phyloP scores from a whole-genome alignment of 2,888 invertebrate genomes.

The Cephus nigrinus region DNA sequence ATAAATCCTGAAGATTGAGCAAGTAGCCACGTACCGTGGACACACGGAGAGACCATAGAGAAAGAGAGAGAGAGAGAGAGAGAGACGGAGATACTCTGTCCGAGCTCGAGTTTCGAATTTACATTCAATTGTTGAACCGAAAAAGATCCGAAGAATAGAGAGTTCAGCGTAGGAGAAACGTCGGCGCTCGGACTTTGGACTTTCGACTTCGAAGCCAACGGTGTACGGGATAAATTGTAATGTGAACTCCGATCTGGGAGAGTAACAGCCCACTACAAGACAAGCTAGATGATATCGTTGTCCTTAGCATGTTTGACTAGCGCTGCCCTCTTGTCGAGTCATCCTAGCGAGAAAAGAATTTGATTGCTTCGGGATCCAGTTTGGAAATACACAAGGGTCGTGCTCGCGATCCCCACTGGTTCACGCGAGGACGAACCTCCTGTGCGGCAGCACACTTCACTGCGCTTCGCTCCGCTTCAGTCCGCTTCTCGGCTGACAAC shows the following conservation, averaged over 20 bases:
- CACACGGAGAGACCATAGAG: not conserved
- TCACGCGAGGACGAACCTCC: conserved; percentile 39
- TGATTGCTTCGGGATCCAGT: conserved; percentile 6
- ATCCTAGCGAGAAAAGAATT: conserved; percentile 24
- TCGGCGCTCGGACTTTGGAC: too few species aligned
- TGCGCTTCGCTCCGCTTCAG: too few species aligned
- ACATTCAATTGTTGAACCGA: too few species aligned
- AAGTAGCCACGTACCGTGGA: too few species aligned
- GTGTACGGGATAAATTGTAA: not conserved
- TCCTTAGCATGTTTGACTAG: conserved; percentile 5
- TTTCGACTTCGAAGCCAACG: not conserved
- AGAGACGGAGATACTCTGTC: not conserved
- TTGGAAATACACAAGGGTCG: conserved; percentile 4
- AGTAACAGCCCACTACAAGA: conserved; percentile 4
- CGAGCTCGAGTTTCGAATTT: not conserved
- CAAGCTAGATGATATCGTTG: conserved; percentile 4
- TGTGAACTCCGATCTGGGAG: conserved; percentile 1
- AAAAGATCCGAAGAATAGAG: too few species aligned
- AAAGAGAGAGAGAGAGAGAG: not conserved
- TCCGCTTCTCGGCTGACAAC: conserved; percentile 40
- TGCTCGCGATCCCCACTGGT: not conserved
- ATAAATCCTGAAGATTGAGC: too few species aligned
- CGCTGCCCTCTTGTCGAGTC: conserved; percentile 31
- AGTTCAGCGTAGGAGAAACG: too few species aligned
- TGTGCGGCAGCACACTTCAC: conserved; percentile 54